phyloP scores from a whole-genome alignment of 2,113 vertebrate species.

The Sciurus niger region DNA sequence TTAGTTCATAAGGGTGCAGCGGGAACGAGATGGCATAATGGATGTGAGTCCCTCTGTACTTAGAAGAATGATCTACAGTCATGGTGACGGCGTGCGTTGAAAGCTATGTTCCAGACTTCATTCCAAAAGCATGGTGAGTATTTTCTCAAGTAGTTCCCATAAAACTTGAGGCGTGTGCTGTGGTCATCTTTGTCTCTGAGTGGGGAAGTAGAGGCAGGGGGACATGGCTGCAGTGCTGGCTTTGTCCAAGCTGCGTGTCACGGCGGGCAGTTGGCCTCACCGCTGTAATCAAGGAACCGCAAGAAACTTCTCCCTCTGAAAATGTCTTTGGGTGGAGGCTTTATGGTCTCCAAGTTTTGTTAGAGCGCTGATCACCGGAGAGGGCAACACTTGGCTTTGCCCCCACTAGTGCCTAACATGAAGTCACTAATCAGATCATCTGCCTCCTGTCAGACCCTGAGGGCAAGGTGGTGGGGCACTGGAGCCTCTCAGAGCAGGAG shows the following conservation, averaged over 20 bases:
- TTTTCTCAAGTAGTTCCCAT: background rate
- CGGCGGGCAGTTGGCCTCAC: background rate
- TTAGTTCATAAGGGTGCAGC: background rate
- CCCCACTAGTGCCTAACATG: accelerated
- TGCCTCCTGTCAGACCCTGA: background rate
- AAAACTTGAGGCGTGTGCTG: accelerated
- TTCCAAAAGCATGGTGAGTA: background rate
- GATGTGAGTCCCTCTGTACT: background rate
- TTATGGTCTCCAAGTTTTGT: background rate
- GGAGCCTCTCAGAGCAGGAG: background rate
- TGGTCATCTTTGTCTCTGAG: background rate
- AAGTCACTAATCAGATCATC: background rate
- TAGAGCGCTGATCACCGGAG: background rate
- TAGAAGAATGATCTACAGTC: background rate
- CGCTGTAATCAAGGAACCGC: background rate
- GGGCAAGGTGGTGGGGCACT: background rate
- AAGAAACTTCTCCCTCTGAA: background rate
- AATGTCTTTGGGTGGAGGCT: background rate
- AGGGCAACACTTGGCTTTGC: background rate
- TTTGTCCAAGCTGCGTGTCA: background rate
- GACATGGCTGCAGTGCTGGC: background rate
- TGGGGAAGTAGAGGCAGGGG: accelerated
- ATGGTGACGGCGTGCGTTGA: background rate
- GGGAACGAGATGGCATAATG: background rate
- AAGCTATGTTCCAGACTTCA: background rate